Evolutionary conservation across 2,888 invertebrate genomes (phyloP), one percentile per base, ranked within the genome.

Genomic region (Drosophila sordidula): DNA sequence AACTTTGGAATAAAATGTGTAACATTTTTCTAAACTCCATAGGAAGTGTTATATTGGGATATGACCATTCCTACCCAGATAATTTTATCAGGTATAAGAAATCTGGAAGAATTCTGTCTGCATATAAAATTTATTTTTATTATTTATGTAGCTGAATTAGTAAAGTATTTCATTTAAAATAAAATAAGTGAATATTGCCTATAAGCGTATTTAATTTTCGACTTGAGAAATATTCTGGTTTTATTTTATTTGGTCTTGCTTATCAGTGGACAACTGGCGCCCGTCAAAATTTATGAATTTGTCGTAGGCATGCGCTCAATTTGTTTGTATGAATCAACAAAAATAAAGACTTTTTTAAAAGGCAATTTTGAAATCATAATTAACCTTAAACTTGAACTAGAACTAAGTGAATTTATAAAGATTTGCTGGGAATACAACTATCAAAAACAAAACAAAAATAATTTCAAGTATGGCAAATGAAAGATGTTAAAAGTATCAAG

Each of bases 331-430:
- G 61, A 75, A 36, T 45, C 26, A 36, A 70, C 70, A 63, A 32
- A 39, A 51, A 47, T 26, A 0, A 22, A 8, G 26, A 14, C 18
- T 38, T 18, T n/a, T 42, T 6, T 3, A 25, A 1, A 57, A 36
- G 45, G 14, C 14, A 16, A 11, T n/a, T 4, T 38, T 46, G 0
- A 6, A 26, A 46, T 32, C 29, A 26, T 8, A 9, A 8, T 45
- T 52, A 42, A 61, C 55, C 64, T 61, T 64, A 14, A 58, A 49
- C 74, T 68, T 68, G 50, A 72, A 67, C 66, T 61, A 6, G 6
- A 18, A 12, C 26, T 44, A 12, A 46, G n/a, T 56, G 36, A 32
- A 46, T 22, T 22, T 4, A 22, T 22, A 14, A 5, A 5, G 3
- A 39, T 45, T 39, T 46, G 32, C 42, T 41, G 29, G 41, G 32